Base-by-base conservation (phyloP, 2,888 invertebrate species). In the Antheraea yamamai region DNA sequence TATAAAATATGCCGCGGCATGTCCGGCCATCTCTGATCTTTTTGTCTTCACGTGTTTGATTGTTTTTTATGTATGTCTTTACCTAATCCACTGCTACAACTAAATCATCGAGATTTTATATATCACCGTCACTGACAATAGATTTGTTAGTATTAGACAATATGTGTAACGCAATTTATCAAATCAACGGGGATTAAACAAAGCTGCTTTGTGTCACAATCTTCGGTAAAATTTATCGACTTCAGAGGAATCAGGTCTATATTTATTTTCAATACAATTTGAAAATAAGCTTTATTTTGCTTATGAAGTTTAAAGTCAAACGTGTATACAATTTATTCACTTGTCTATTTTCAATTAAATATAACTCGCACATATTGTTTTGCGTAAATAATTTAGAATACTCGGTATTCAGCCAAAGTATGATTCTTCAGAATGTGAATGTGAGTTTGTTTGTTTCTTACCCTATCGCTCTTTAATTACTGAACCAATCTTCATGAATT, bases 1-100 rank as follows among this genome's bases (percentile, higher is more conserved):
- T 91, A 90, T 92, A 92, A 92, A 93, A 92, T 90, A 92, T 91
- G 88, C 88, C 88, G 87, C 85, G 92, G 92, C 84, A 93, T 93
- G 92, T 93, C 93, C 93, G 93, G 93, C 88, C 89, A 89, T 87
- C 81, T 88, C 84, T 88, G 88, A 89, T 90, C 89, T 91, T 88
- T 90, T 91, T 89, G 90, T 91, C 87, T 84, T 86, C 88, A 87
- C 87, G 84, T 86, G 87, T 83, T 85, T 85, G 86, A 87, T 83
- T 85, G 87, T 87, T 87, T 89, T 90, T 90, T 87, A 90, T 88
- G 81, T 88, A 85, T 82, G 83, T 82, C 82, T 84, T 83, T 81
- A 79, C 77, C 75, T 88, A 88, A 90, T 88, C 85, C 82, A 75
- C 76, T 78, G 83, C 87, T 87, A 84, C 82, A 82, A 87, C 84